These are phyloP conservation scores for Dynastes grantii DNA, from an alignment of 2,888 invertebrate species.

Conservation along the genomic window DNA sequence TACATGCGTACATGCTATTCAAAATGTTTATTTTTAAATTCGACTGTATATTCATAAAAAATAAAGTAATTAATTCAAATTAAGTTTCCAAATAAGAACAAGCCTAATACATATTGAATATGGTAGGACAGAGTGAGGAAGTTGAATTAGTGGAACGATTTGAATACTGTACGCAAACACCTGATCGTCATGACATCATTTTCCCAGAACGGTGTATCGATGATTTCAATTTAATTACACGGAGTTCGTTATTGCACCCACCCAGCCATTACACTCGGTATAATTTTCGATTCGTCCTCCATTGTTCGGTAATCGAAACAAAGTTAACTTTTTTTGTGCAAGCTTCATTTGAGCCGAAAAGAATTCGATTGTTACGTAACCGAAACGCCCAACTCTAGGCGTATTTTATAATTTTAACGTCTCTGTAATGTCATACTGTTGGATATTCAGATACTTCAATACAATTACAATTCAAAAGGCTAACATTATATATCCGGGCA, in stretches of 20 bases:
- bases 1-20: neutral
- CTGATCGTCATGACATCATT: slow-evolving; percentile 37
- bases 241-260: slow-evolving; percentile 37
- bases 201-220: slow-evolving; percentile 23
- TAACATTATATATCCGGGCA: too few relatives aligned
- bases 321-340: neutral
- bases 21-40: neutral
- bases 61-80: neutral
- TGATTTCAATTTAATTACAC: slow-evolving; percentile 43
- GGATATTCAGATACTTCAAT: too few relatives aligned
- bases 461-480: too few relatives aligned
- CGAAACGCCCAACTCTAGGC: slow-evolving; percentile 17
- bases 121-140: neutral
- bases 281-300: slow-evolving; percentile 28
- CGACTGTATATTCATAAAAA: neutral
- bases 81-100: neutral
- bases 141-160: neutral
- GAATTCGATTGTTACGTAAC: slow-evolving; percentile 20
- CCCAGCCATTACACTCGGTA: slow-evolving; percentile 32
- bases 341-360: slow-evolving; percentile 11
- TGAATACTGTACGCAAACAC: slow-evolving; percentile 20
- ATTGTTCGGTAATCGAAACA: slow-evolving; percentile 25
- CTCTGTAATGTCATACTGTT: too few relatives aligned
- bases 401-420: neutral
- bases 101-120: neutral